A percentile compares a stretch with the other conserved stretches of the same genome.
Evolutionary conservation across 2,113 vertebrate species (phyloP).

Genomic region (Athene cunicularia): DNA sequence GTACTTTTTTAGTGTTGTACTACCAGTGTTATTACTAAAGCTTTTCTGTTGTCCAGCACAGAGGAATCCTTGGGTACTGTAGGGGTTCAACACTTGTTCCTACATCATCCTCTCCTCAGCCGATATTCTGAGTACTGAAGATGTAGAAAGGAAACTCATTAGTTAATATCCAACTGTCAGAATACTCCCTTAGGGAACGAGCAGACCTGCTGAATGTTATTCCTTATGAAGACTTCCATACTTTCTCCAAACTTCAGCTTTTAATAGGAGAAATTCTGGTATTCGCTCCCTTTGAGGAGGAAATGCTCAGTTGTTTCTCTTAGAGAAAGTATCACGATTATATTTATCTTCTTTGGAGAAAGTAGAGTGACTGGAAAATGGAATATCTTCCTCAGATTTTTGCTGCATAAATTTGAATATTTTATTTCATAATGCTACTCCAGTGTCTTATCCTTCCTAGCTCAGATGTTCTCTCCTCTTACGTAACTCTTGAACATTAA

Average conservation of each 20-base stretch:
- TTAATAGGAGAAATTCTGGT: constrained; percentile 7
- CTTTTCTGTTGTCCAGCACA: not conserved
- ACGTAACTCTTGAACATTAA: not conserved
- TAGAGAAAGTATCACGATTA: not conserved
- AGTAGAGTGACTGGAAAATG: not conserved
- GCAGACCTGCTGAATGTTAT: not conserved
- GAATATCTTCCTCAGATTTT: not conserved
- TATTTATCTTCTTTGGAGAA: constrained; percentile 11
- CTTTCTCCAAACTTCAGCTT: not conserved
- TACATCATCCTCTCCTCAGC: not conserved
- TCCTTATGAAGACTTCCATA: not conserved
- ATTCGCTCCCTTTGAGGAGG: not conserved
- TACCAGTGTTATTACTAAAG: not conserved
- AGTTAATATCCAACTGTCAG: not conserved
- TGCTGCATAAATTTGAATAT: constrained; percentile 36
- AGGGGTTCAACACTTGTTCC: not conserved
- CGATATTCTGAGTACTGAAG: not conserved
- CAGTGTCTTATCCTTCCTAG: not conserved
- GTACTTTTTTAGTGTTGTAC: not conserved
- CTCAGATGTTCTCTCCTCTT: not conserved
- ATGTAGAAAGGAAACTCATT: not conserved
- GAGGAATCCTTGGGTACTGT: not conserved
- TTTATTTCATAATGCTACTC: constrained; percentile 41
- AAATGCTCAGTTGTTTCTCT: constrained; percentile 4
- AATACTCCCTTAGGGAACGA: not conserved